These are phyloP conservation scores for Mirza zaza DNA, from an alignment of 2,113 vertebrate genomes.

Conservation along the genomic window DNA sequence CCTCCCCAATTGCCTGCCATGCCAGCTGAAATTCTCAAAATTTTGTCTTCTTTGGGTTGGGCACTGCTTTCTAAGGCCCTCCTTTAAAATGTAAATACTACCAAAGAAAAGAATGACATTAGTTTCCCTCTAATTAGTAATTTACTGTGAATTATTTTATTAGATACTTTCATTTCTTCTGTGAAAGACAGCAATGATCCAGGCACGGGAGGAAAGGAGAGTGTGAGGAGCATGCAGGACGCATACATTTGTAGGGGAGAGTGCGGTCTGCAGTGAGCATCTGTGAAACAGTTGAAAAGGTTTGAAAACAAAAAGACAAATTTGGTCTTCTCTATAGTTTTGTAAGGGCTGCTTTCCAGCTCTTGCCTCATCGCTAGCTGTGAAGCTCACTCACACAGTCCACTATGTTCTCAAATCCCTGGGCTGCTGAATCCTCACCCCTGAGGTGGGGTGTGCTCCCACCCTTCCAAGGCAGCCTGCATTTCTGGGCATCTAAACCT, in stretches of 20 bases:
- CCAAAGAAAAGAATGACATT: background rate
- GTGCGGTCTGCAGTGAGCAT: background rate
- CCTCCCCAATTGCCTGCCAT: background rate
- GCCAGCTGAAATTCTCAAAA: background rate
- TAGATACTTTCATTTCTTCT: background rate
- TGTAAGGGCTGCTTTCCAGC: background rate
- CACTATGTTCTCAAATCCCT: too few relatives aligned
- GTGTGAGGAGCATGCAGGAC: background rate
- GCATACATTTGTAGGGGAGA: background rate
- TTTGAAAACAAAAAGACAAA: background rate
- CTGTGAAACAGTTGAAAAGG: background rate
- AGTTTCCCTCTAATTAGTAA: background rate
- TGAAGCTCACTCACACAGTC: background rate
- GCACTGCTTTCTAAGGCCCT: background rate
- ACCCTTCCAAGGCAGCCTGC: background rate
- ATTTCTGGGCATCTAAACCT: background rate
- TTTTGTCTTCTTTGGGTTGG: background rate
- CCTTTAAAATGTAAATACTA: constrained; percentile 13
- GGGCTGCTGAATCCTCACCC: too few relatives aligned
- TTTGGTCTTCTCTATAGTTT: background rate
- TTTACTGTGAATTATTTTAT: background rate
- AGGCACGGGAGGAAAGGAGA: background rate
- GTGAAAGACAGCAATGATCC: background rate
- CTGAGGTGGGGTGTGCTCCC: too few relatives aligned
- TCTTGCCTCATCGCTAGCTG: background rate